Conservation (phyloP, 2,888 invertebrate genomes). For the Onchidella celtica region DNA sequence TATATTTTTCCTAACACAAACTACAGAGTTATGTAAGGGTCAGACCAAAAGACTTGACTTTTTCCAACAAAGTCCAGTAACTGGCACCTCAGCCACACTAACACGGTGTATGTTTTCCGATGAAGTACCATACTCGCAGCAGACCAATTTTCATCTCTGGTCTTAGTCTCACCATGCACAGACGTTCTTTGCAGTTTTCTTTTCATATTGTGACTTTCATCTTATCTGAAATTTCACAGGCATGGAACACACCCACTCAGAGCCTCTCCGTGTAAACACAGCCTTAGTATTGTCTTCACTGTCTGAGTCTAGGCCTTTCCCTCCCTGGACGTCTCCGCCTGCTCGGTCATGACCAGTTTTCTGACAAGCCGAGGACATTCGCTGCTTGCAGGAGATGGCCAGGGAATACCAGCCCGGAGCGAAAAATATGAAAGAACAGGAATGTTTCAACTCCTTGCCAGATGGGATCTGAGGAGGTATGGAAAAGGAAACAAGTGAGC, state of each 20-base stretch:
- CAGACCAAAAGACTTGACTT: no score
- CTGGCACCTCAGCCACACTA: no score
- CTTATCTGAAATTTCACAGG: slow-evolving; percentile 18
- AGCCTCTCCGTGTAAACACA: not conserved
- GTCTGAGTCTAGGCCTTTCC: not conserved
- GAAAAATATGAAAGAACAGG: slow-evolving; percentile 52
- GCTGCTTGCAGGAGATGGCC: slow-evolving; percentile 36
- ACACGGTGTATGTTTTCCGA: no score
- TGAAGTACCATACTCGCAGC: no score
- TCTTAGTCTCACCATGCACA: no score
- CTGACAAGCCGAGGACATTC: not conserved
- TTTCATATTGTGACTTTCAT: no score
- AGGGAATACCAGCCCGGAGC: slow-evolving; percentile 47
- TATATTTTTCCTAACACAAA: no score
- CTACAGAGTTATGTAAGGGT: no score
- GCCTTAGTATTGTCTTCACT: not conserved
- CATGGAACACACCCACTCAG: slow-evolving; percentile 34
- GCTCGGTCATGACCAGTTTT: not conserved
- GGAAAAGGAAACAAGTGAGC: not conserved
- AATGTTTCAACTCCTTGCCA: slow-evolving; percentile 15
- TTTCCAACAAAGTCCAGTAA: no score
- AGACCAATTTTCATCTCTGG: no score
- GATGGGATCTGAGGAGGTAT: slow-evolving; percentile 23
- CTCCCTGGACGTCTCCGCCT: not conserved
- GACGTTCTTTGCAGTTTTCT: no score